Base-by-base conservation (phyloP, 2,888 invertebrate species). In the Acleris laterana region DNA sequence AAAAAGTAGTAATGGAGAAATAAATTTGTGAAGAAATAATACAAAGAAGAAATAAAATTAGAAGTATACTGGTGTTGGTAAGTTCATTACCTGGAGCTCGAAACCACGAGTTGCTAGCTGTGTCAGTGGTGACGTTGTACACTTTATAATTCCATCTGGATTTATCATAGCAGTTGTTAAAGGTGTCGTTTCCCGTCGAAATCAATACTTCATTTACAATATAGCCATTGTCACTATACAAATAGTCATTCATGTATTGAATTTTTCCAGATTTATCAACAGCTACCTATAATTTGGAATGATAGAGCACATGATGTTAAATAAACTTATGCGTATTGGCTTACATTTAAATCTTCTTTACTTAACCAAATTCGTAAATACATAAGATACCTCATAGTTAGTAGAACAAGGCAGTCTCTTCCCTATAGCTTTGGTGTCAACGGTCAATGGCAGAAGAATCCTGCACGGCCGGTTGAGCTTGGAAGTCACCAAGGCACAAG, bases 401-500 rank as follows among this genome's bases (percentile, higher is more conserved):
- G 85, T 80, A 17, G 79, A 82, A 48, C 86, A 85, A 0, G 93
- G 84, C 17, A 85, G 72, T 62, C 95, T 81, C 72, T 94, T 94
- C 0, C 95, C 94, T 1, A 90, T 71, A 60, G 88, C 79, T 57
- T 83, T 84, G 94, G 94, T 94, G 72, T 93, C 94, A 55, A 93
- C 89, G 70, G 94, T 93, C 61, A 96, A 85, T 7, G 94, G 88
- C 80, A 95, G 80, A 46, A 94, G 88, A 53, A 96, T 87, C 56
- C 95, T 93, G 0, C 95, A 95, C 0, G 96, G 95, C 57, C 82
- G 80, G 77, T 94, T 92, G 1, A 95, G 80, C 65, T 93, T 93
- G 69, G 92, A 76, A 0, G 95, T 93, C 0, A 95, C 96, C 5
- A 96, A 76, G 1, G 95, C 95, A 65, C 95, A 94, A 0, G 95